Evolutionary conservation across 2,888 invertebrate genomes (phyloP).

Genomic region (Thelaira solivaga): DNA sequence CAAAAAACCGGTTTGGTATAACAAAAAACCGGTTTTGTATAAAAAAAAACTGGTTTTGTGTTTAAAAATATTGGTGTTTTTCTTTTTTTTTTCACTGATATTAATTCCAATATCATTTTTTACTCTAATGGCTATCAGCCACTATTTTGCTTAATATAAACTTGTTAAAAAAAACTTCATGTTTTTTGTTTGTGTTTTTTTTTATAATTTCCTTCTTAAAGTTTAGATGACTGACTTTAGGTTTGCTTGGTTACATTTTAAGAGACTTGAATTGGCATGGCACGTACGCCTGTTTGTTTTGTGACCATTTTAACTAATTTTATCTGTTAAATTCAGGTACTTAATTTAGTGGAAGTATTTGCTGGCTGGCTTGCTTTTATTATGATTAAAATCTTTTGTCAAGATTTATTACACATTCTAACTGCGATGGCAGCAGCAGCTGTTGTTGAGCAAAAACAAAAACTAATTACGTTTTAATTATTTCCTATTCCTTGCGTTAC

Average conservation of each 20-base stretch:
- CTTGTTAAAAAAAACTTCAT: too few species aligned
- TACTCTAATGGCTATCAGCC: too few species aligned
- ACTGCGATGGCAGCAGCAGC: constrained; percentile 21
- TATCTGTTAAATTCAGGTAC: constrained; percentile 27
- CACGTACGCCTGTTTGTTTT: neutral
- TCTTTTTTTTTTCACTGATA: too few species aligned
- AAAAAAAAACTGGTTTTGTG: too few species aligned
- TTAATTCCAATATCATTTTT: too few species aligned
- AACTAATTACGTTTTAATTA: constrained; percentile 47
- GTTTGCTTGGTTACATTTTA: neutral
- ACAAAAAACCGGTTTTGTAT: too few species aligned
- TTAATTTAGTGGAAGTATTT: constrained; percentile 18
- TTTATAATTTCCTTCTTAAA: too few species aligned
- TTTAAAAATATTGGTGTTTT: too few species aligned
- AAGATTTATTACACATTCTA: constrained; percentile 43
- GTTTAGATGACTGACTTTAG: too few species aligned
- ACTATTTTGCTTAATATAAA: too few species aligned
- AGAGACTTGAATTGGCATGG: neutral
- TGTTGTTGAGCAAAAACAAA: constrained; percentile 4
- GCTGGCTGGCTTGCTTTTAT: neutral
- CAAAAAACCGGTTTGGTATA: too few species aligned
- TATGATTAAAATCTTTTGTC: constrained; percentile 45
- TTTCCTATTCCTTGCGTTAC: constrained; percentile 16
- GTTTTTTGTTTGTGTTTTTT: too few species aligned
- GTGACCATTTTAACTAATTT: constrained; percentile 29